These are phyloP conservation scores for Boleophthalmus pectinirostris DNA, from an alignment of 2,113 vertebrate species.

Conservation along the genomic window DNA sequence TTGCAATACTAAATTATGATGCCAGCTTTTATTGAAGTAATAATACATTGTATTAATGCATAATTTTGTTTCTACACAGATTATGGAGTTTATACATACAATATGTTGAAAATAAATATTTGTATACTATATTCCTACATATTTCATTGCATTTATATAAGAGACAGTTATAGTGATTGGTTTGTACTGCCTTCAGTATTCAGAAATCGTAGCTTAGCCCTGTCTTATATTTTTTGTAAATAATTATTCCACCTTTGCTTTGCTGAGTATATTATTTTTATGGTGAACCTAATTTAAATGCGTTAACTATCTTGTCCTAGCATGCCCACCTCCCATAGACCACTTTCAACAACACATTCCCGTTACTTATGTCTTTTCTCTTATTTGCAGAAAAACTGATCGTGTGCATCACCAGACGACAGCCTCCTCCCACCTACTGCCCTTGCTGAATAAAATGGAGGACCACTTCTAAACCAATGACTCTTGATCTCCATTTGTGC, in stretches of 20 bases:
- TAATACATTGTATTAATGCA: too few relatives aligned
- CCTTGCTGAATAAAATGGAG: constrained; percentile 69
- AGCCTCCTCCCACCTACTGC: constrained; percentile 77
- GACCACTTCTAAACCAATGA: constrained; percentile 57
- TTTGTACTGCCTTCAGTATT: not conserved
- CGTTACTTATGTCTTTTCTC: constrained; percentile 18
- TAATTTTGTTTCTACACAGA: too few relatives aligned
- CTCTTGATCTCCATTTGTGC: constrained; percentile 37
- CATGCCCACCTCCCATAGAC: constrained; percentile 16
- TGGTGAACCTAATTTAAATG: constrained; percentile 15
- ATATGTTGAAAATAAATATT: not conserved
- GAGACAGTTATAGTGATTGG: not conserved
- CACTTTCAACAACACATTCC: not conserved
- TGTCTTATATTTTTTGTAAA: not conserved
- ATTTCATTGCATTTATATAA: not conserved
- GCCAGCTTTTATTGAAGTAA: too few relatives aligned
- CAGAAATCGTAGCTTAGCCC: not conserved
- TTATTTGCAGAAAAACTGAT: constrained; percentile 78
- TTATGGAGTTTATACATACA: too few relatives aligned
- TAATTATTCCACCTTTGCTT: not conserved
- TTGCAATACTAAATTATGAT: too few relatives aligned
- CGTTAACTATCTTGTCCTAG: constrained; percentile 3
- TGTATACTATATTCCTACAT: not conserved
- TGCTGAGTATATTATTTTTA: constrained; percentile 1
- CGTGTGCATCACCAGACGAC: constrained; percentile 76